phyloP scores from a whole-genome alignment of 2,113 vertebrate species.

The Eleginops maclovinus region DNA sequence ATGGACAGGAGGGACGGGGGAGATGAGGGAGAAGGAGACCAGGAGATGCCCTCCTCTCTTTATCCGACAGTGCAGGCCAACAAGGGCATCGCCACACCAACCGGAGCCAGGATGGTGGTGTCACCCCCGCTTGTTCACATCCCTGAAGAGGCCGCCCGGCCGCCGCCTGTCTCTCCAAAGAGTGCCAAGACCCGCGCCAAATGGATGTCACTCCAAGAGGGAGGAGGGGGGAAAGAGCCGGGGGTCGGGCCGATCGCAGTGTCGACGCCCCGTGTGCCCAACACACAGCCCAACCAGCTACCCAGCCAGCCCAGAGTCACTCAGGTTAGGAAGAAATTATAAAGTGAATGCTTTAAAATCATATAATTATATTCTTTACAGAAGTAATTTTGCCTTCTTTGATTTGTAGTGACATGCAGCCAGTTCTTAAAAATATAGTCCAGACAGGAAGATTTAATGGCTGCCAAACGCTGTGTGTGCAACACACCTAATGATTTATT shows the following conservation, averaged over 20 bases:
- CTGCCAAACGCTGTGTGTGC: constrained; percentile 30
- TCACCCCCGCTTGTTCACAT: constrained; percentile 90
- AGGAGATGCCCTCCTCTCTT: constrained; percentile 84
- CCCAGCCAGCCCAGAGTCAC: constrained; percentile 91
- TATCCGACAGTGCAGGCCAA: constrained; percentile 90
- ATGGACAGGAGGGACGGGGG: constrained; percentile 69
- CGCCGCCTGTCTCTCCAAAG: constrained; percentile 84
- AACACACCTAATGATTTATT: constrained; percentile 42
- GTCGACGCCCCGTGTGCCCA: constrained; percentile 77
- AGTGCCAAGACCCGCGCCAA: constrained; percentile 91
- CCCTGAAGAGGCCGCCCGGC: constrained; percentile 86
- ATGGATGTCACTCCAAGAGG: constrained; percentile 94
- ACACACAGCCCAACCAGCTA: constrained; percentile 61
- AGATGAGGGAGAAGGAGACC: constrained; percentile 75
- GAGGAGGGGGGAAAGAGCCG: constrained; percentile 76
- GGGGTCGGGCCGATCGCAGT: constrained; percentile 73
- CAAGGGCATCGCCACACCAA: constrained; percentile 66
- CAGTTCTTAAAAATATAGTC: constrained; percentile 26
- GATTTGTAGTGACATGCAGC: constrained; percentile 26
- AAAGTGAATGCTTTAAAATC: constrained; percentile 11
- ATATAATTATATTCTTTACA: constrained; percentile 3
- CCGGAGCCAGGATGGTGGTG: constrained; percentile 85
- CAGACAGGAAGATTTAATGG: constrained; percentile 30
- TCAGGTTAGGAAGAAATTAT: constrained; percentile 77
- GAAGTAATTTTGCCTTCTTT: constrained; percentile 21